Conservation (phyloP, 2,888 invertebrate genomes). For the Unio pictorum region DNA sequence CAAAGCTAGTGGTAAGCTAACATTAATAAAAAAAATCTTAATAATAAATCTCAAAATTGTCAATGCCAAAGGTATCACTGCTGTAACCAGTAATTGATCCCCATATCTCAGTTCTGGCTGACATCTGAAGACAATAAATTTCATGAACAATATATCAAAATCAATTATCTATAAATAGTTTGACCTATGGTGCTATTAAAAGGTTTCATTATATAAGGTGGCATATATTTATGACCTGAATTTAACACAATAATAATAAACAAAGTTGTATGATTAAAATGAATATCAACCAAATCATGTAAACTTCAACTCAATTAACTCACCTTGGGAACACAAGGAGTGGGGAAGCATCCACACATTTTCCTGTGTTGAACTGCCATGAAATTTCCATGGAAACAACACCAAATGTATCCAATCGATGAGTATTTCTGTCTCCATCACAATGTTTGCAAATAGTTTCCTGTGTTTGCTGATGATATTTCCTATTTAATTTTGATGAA, state of each 20-base stretch:
- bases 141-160: too few relatives aligned
- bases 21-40: too few relatives aligned
- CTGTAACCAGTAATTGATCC: too few relatives aligned
- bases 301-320: constrained; percentile 1
- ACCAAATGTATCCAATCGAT: not conserved
- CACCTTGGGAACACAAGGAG: constrained; percentile 52
- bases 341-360: constrained; percentile 89
- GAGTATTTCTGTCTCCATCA: too few relatives aligned
- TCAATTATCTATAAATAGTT: too few relatives aligned
- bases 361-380: constrained; percentile 79
- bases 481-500: not conserved
- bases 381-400: constrained; percentile 7
- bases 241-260: constrained; percentile 1
- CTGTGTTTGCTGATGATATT: too few relatives aligned
- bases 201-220: not conserved
- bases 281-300: not conserved
- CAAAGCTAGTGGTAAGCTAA: too few relatives aligned
- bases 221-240: constrained; percentile 2
- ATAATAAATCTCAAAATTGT: too few relatives aligned
- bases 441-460: too few relatives aligned
- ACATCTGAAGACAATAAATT: too few relatives aligned
- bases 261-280: not conserved
- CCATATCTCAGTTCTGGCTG: too few relatives aligned
- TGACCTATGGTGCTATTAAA: not conserved
- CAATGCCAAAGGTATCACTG: too few relatives aligned